Percentiles rank a stretch among this genome's conserved stretches.
phyloP scores from a whole-genome alignment of 2,797 vertebrate species.

The Xyrichtys novacula region DNA sequence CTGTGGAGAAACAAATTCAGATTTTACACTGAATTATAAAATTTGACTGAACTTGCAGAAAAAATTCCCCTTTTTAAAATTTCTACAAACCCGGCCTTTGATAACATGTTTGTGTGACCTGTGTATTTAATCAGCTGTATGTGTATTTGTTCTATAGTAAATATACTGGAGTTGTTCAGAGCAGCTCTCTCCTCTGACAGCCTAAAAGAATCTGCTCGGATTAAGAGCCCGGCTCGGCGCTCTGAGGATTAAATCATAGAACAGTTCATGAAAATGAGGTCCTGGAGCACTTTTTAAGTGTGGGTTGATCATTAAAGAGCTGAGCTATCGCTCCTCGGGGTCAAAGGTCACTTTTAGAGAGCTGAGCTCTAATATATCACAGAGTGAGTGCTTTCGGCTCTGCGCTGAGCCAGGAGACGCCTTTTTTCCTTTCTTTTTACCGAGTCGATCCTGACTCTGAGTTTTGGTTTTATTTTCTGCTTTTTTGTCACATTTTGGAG shows the following conservation, averaged over 20 bases:
- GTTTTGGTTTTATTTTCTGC: not conserved
- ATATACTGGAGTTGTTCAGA: not conserved
- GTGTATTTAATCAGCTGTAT: too few relatives aligned
- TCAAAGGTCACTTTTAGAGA: constrained; percentile 86
- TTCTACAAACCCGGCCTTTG: too few relatives aligned
- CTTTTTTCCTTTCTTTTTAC: not conserved
- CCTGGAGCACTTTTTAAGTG: constrained; percentile 73
- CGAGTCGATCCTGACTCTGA: not conserved
- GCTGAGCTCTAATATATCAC: constrained; percentile 85
- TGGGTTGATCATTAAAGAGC: constrained; percentile 86
- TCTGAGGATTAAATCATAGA: constrained; percentile 57
- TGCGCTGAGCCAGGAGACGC: not conserved
- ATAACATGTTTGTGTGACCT: too few relatives aligned
- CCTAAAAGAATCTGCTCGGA: not conserved
- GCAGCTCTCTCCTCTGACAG: not conserved
- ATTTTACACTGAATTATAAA: too few relatives aligned
- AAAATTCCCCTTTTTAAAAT: too few relatives aligned
- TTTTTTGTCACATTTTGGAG: not conserved
- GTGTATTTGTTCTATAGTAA: too few relatives aligned
- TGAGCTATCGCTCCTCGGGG: constrained; percentile 86
- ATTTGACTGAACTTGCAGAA: too few relatives aligned
- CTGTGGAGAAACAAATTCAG: too few relatives aligned
- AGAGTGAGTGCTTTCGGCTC: constrained; percentile 44
- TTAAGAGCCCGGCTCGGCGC: not conserved
- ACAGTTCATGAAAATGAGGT: constrained; percentile 71